phyloP scores from a whole-genome alignment of 2,797 vertebrate species.

The Eulemur coronatus region DNA sequence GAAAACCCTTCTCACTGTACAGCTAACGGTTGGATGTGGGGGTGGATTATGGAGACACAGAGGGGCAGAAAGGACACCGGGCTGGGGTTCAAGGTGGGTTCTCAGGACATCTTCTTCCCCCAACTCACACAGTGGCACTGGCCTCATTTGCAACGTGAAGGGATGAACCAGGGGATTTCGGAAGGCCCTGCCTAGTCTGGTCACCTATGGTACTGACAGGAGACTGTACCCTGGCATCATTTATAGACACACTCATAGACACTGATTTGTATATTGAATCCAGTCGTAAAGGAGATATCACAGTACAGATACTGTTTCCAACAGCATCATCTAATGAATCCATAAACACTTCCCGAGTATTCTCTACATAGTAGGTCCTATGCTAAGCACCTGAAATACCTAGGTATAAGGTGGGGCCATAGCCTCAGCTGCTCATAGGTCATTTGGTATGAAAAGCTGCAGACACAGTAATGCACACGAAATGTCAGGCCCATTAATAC shows the following conservation, averaged over 20 bases:
- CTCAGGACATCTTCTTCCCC: background rate
- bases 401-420: background rate
- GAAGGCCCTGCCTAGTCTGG: background rate
- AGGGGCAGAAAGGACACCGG: background rate
- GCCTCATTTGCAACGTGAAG: no score
- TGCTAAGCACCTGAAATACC: background rate
- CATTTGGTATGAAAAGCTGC: background rate
- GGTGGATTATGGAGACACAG: background rate
- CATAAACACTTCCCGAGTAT: background rate
- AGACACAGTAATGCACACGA: no score
- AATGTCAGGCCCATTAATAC: background rate
- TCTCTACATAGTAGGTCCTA: background rate
- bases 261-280: background rate
- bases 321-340: background rate
- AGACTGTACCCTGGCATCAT: background rate
- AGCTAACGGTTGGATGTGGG: background rate
- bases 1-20: background rate
- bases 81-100: background rate
- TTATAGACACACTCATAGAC: background rate
- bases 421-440: background rate
- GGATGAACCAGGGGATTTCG: background rate
- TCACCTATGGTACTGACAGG: background rate
- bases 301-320: background rate
- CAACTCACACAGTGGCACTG: rapidly evolving
- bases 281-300: background rate